phyloP scores from a whole-genome alignment of 1,140 invertebrate species.

The Ceratoteleas bidentatus region DNA sequence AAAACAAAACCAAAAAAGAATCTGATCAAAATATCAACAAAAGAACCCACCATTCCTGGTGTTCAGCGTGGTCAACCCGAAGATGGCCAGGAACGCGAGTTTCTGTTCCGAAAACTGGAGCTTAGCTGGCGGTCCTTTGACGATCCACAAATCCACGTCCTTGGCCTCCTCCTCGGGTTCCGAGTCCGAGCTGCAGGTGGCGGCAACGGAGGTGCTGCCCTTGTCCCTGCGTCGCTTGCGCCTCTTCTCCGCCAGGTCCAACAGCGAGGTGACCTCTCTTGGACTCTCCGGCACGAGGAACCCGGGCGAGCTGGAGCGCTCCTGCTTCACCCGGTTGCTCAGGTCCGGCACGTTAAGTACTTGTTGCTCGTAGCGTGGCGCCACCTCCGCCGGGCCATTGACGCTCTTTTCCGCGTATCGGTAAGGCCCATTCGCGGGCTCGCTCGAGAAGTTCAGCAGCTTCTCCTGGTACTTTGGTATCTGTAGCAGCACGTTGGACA shows the following conservation, averaged over 20 bases:
- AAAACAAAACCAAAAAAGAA: not conserved
- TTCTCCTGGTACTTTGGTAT: conserved; percentile 79
- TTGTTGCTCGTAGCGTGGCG: conserved; percentile 72
- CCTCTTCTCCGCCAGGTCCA: conserved; percentile 77
- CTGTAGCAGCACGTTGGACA: conserved; percentile 76
- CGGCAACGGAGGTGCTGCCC: conserved; percentile 31
- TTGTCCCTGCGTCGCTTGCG: conserved; percentile 74
- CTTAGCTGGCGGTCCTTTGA: conserved; percentile 81
- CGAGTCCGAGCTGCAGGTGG: conserved; percentile 75
- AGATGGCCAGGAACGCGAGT: conserved; percentile 78
- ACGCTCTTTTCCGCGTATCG: conserved; percentile 76
- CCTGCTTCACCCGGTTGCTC: conserved; percentile 73
- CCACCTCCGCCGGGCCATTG: conserved; percentile 74
- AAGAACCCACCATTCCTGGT: conserved; percentile 76
- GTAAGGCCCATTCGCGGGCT: conserved; percentile 63
- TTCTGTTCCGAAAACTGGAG: conserved; percentile 78
- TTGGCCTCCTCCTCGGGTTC: conserved; percentile 75
- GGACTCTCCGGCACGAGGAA: conserved; percentile 69
- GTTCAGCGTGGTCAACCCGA: conserved; percentile 79
- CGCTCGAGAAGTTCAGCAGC: conserved; percentile 75
- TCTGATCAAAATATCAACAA: not conserved
- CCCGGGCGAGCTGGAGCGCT: conserved; percentile 39
- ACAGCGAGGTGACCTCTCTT: conserved; percentile 72
- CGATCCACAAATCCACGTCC: conserved; percentile 77
- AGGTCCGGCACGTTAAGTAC: conserved; percentile 79